Evolutionary conservation across 2,113 vertebrate species (phyloP).

Genomic region (Fulmarus glacialis): DNA sequence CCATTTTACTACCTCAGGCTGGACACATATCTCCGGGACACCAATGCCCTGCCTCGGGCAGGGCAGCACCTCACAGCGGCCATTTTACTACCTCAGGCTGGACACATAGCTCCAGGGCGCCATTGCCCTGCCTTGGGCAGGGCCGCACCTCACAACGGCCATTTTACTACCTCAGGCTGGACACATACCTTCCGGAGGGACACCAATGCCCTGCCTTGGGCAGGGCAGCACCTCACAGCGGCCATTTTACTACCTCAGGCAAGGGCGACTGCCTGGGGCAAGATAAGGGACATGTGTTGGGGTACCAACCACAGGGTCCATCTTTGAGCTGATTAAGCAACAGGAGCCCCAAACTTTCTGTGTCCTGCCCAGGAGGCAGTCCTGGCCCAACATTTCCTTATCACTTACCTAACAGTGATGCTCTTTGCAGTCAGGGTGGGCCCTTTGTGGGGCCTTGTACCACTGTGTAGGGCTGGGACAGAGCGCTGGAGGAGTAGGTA

Average conservation of each 20-base stretch:
- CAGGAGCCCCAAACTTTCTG: neutral
- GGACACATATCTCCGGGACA: too few relatives aligned
- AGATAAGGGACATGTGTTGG: fast-evolving
- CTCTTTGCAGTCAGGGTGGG: neutral
- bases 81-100: neutral
- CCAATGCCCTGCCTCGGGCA: too few relatives aligned
- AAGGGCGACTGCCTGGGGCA: neutral
- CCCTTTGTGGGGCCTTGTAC: neutral
- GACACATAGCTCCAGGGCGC: too few relatives aligned
- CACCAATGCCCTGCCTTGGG: too few relatives aligned
- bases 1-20: too few relatives aligned
- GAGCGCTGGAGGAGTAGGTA: neutral
- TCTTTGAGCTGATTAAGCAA: neutral
- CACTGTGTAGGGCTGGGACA: neutral
- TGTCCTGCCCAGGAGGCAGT: neutral
- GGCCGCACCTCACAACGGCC: neutral
- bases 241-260: neutral
- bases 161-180: too few relatives aligned
- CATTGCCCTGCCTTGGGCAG: neutral
- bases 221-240: neutral
- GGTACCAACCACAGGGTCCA: neutral
- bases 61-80: neutral
- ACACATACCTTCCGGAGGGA: too few relatives aligned
- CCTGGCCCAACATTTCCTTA: neutral
- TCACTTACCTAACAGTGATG: neutral